Percentiles rank a stretch among this genome's conserved stretches.
Conservation (phyloP, 2,113 vertebrate species). For the Campylorhamphus procurvoides region DNA sequence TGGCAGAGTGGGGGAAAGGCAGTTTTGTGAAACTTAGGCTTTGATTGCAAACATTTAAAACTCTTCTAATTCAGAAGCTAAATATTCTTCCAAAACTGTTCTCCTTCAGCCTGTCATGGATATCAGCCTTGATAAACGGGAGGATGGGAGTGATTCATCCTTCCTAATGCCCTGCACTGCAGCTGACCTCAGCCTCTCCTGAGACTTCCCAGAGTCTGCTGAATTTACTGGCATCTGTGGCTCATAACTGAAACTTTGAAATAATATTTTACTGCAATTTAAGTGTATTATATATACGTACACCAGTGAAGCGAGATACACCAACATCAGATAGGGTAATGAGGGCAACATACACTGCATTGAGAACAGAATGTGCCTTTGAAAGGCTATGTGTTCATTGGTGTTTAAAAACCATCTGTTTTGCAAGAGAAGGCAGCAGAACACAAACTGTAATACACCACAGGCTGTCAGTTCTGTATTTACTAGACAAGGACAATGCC, state of each 20-base stretch:
- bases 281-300: not conserved
- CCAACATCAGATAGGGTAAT: not conserved
- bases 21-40: not conserved
- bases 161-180: not conserved
- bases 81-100: not conserved
- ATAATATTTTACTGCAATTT: not conserved
- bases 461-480: not conserved
- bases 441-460: not conserved
- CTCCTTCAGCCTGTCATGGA: constrained; percentile 6
- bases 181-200: constrained; percentile 53
- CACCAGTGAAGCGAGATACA: not conserved
- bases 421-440: not conserved
- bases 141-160: constrained; percentile 41
- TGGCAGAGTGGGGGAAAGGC: not conserved
- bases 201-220: constrained; percentile 21
- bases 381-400: not conserved
- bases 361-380: not conserved
- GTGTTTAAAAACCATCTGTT: not conserved
- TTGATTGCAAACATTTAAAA: not conserved
- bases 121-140: constrained; percentile 30
- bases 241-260: constrained; percentile 5
- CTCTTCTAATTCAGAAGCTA: not conserved
- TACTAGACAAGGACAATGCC: not conserved
- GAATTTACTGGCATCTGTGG: constrained; percentile 25
- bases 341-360: not conserved